Percentiles rank a stretch among this genome's conserved stretches.
Evolutionary conservation across 1,140 invertebrate species (phyloP).

Genomic region (Cardiocondyla obscurior): DNA sequence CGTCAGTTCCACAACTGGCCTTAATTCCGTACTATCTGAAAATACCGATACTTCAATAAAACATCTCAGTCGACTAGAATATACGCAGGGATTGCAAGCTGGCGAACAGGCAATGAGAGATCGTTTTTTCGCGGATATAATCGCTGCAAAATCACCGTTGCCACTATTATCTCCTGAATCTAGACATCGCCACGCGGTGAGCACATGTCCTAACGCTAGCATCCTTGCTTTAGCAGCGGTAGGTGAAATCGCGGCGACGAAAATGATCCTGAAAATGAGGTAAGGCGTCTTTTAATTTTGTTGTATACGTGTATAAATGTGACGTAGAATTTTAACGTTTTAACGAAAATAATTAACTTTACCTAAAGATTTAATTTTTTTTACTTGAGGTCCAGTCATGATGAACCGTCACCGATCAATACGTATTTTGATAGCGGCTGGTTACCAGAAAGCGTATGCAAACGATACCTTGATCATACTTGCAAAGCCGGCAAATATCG

Average conservation of each 20-base stretch:
- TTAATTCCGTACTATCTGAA: background rate
- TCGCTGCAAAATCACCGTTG: slow-evolving; percentile 79
- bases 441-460: slow-evolving; percentile 78
- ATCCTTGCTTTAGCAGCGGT: slow-evolving; percentile 86
- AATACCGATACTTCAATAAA: background rate
- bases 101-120: slow-evolving; percentile 85
- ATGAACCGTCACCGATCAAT: slow-evolving; percentile 71
- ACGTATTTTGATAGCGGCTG: slow-evolving; percentile 85
- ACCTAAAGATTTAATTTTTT: background rate
- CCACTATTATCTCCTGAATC: slow-evolving; percentile 86
- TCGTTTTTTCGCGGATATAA: slow-evolving; percentile 84
- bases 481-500: slow-evolving; percentile 85
- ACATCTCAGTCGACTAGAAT: slow-evolving; percentile 74
- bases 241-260: slow-evolving; percentile 87
- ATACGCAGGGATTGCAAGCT: slow-evolving; percentile 81
- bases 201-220: slow-evolving; percentile 85
- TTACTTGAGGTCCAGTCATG: slow-evolving; percentile 55
- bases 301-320: background rate
- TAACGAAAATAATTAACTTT: background rate
- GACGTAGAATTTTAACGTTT: background rate
- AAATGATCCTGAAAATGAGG: slow-evolving; percentile 80
- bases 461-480: slow-evolving; percentile 47
- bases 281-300: background rate
- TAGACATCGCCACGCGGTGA: slow-evolving; percentile 88
- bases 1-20: background rate